phyloP scores from a whole-genome alignment of 2,888 invertebrate species.

The Cancer borealis region DNA sequence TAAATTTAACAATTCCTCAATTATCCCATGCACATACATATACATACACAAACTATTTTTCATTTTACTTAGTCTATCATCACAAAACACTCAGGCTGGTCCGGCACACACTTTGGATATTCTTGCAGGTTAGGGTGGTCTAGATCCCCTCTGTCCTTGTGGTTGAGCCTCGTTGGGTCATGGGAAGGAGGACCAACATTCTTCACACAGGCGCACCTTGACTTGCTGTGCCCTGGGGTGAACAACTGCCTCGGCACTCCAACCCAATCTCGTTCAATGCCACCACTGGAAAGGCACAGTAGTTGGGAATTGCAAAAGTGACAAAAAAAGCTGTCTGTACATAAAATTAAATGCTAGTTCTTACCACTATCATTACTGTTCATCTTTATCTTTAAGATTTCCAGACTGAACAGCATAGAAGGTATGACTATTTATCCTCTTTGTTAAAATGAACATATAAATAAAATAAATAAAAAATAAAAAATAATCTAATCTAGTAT shows the following conservation, averaged over 20 bases:
- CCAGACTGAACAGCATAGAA: no score
- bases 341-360: neutral
- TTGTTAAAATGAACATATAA: neutral
- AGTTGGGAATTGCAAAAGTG: neutral
- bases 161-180: conserved; percentile 63
- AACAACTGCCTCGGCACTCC: conserved; percentile 93
- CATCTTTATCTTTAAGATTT: no score
- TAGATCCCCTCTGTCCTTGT: conserved; percentile 80
- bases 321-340: neutral
- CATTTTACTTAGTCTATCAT: conserved; percentile 21
- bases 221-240: conserved; percentile 84
- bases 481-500: neutral
- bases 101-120: conserved; percentile 80
- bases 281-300: conserved; percentile 86
- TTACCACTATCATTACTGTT: no score
- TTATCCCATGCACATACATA: neutral
- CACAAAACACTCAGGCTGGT: conserved; percentile 78
- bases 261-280: conserved; percentile 90
- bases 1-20: neutral
- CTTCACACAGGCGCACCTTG: conserved; percentile 91
- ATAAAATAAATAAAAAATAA: neutral
- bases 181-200: conserved; percentile 79
- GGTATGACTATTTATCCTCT: no score
- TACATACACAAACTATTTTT: neutral
- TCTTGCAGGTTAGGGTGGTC: conserved; percentile 81